A percentile compares a stretch with the other conserved stretches of the same genome.
Evolutionary conservation across 2,888 invertebrate genomes (phyloP).

Genomic region (Trichogramma dendrolimi): DNA sequence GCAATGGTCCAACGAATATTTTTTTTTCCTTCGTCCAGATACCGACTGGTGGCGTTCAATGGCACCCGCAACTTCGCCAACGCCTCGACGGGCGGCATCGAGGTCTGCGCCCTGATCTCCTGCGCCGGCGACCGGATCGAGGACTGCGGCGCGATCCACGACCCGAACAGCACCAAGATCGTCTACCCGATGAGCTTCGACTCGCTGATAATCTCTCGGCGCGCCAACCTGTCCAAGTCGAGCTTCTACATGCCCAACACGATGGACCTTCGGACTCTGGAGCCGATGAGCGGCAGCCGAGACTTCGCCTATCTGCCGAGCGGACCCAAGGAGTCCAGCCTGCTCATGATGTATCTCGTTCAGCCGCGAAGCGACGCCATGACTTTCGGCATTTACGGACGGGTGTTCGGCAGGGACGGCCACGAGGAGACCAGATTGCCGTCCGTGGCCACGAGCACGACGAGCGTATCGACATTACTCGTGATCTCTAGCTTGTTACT

Average conservation of each 20-base stretch:
- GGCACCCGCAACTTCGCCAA: conserved; percentile 3
- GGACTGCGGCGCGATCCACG: conserved; percentile 7
- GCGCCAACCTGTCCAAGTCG: not conserved
- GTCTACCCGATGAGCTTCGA: conserved; percentile 9
- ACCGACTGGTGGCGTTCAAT: conserved; percentile 19
- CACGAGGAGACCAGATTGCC: conserved; percentile 1
- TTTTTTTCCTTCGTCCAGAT: not conserved
- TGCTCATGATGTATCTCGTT: conserved; percentile 12
- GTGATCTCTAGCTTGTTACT: too few species aligned
- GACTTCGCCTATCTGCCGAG: conserved; percentile 16
- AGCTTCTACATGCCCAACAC: conserved; percentile 14
- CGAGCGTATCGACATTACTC: not conserved
- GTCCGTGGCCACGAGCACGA: not conserved
- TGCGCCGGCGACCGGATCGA: conserved; percentile 13
- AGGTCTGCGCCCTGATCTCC: conserved; percentile 16
- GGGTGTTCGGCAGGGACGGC: conserved; percentile 18
- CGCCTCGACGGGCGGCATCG: conserved; percentile 4
- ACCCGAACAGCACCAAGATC: not conserved
- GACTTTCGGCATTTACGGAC: conserved; percentile 23
- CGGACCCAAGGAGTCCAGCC: conserved; percentile 13
- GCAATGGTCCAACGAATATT: not conserved
- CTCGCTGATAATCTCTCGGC: conserved; percentile 16
- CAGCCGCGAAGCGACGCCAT: conserved; percentile 4
- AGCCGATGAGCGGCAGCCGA: not conserved
- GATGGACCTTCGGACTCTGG: not conserved